These are phyloP conservation scores for Leucophora obtusa DNA, from an alignment of 2,888 invertebrate genomes.

Conservation along the genomic window DNA sequence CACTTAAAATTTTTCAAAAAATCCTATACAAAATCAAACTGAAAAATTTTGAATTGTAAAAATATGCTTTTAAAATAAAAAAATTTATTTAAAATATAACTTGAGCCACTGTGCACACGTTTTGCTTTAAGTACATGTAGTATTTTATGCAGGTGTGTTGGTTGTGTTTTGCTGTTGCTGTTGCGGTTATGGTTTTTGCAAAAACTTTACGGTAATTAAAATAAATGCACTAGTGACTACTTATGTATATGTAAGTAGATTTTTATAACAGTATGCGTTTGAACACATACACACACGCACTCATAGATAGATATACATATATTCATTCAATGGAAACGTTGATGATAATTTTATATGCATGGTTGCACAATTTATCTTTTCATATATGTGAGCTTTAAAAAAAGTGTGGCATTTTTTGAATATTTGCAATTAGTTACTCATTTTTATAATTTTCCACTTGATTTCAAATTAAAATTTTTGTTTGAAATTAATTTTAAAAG, in stretches of 20 bases:
- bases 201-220: slow-evolving; percentile 53
- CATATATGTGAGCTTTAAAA: not conserved
- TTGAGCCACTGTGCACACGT: no score
- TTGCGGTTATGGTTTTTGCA: slow-evolving; percentile 18
- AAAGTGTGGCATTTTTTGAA: not conserved
- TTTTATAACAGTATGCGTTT: slow-evolving; percentile 2
- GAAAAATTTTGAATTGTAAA: no score
- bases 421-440: slow-evolving; percentile 10
- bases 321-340: not conserved
- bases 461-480: not conserved
- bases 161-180: slow-evolving; percentile 1
- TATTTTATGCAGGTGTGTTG: not conserved
- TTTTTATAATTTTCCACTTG: slow-evolving; percentile 14
- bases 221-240: slow-evolving; percentile 38
- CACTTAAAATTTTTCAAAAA: no score
- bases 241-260: not conserved
- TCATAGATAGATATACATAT: no score
- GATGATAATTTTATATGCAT: slow-evolving; percentile 1
- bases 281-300: not conserved
- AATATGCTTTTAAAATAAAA: no score
- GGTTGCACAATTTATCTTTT: not conserved
- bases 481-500: not conserved
- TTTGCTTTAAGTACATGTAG: no score
- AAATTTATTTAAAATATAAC: no score
- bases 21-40: no score